Evolutionary conservation across 1,140 invertebrate species (phyloP).

Genomic region (Drosophila asahinai): DNA sequence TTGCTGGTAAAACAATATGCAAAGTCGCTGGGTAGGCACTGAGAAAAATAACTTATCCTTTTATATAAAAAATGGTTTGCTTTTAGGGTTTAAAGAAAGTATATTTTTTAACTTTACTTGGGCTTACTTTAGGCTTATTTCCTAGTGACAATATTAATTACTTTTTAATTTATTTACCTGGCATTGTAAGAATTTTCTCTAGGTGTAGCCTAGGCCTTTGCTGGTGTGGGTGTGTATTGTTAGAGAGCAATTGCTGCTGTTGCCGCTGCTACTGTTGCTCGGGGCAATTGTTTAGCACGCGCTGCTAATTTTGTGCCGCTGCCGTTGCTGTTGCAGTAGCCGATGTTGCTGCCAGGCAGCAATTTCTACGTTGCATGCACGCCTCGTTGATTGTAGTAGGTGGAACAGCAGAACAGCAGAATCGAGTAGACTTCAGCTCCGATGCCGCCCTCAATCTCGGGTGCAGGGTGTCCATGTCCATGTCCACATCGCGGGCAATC

Average conservation of each 20-base stretch:
- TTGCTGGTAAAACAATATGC: conserved; percentile 81
- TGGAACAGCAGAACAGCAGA: conserved; percentile 27
- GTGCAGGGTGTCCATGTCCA: conserved; percentile 12
- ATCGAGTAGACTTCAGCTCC: conserved; percentile 1
- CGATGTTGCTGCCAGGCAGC: conserved; percentile 61
- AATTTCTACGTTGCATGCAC: conserved; percentile 81
- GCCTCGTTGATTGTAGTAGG: conserved; percentile 83
- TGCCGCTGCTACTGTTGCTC: conserved; percentile 46
- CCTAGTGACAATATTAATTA: not conserved
- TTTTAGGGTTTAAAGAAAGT: too few relatives aligned
- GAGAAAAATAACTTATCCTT: not conserved
- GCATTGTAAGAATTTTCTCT: not conserved
- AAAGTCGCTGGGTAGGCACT: conserved; percentile 23
- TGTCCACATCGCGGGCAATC: conserved; percentile 57
- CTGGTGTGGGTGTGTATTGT: conserved; percentile 52
- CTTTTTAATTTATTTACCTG: not conserved
- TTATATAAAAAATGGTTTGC: not conserved
- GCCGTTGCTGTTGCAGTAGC: conserved; percentile 26
- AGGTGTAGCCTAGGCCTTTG: not conserved
- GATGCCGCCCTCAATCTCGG: conserved; percentile 17
- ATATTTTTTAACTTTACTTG: not conserved
- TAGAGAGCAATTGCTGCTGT: conserved; percentile 23
- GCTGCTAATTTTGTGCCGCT: conserved; percentile 78
- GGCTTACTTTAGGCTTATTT: not conserved
- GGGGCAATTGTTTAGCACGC: conserved; percentile 81